Conservation (phyloP, 2,113 vertebrate genomes). For the Etheostoma cragini region DNA sequence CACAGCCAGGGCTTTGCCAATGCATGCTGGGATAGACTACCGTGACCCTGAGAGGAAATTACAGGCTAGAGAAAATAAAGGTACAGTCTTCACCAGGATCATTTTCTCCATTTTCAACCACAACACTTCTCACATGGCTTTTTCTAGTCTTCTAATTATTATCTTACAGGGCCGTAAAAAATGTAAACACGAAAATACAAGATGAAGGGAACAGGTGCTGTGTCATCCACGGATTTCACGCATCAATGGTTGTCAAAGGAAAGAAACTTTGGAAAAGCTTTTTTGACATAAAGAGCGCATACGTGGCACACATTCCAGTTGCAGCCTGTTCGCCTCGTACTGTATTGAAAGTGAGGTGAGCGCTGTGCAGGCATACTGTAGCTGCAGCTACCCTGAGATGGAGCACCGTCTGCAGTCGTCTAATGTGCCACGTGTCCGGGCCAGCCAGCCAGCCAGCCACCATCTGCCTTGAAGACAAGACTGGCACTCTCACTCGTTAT, state of each 20-base stretch:
- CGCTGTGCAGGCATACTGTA: constrained; percentile 10
- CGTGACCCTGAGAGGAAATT: constrained; percentile 57
- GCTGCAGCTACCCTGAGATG: constrained; percentile 40
- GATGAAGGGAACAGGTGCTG: constrained; percentile 67
- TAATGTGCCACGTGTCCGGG: constrained; percentile 74
- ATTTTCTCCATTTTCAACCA: constrained; percentile 23
- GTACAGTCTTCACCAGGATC: constrained; percentile 7
- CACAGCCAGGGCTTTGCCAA: constrained; percentile 20
- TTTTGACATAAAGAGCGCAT: constrained; percentile 56
- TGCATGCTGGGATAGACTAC: constrained; percentile 16
- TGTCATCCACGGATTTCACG: constrained; percentile 48
- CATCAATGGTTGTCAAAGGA: constrained; percentile 71
- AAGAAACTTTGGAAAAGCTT: constrained; percentile 63
- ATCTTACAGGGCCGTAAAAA: constrained; percentile 42
- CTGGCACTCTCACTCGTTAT: constrained; percentile 70
- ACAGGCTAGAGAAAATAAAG: constrained; percentile 40
- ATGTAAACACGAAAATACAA: constrained; percentile 58
- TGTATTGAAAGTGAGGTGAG: constrained; percentile 49
- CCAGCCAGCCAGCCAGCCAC: constrained; percentile 57
- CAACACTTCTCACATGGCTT: constrained; percentile 1
- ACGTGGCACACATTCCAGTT: constrained; percentile 69
- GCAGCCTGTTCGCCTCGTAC: constrained; percentile 42
- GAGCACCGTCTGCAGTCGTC: constrained; percentile 51
- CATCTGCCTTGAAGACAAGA: constrained; percentile 76
- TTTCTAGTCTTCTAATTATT: constrained; percentile 46